Conservation (phyloP, 2,888 invertebrate species). For the Rhagium mordax region DNA sequence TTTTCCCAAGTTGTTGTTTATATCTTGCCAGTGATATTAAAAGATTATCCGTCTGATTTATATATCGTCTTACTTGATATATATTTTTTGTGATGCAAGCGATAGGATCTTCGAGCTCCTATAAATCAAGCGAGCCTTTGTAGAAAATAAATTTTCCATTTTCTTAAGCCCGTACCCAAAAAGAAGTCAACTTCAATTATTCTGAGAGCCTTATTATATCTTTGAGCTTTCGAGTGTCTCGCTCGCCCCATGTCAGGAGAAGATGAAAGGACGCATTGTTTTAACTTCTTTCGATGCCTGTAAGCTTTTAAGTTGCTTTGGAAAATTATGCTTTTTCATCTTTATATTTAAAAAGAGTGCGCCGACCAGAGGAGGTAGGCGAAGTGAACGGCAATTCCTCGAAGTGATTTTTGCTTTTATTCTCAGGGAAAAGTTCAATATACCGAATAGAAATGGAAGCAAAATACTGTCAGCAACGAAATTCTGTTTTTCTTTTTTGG, state of each 20-base stretch:
- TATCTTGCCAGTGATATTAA: background rate
- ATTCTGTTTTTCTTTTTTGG: too few relatives aligned
- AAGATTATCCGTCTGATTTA: constrained; percentile 13
- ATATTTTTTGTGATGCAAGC: background rate
- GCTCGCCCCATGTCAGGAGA: background rate
- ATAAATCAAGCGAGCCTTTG: constrained; percentile 7
- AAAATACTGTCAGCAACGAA: too few relatives aligned
- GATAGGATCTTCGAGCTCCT: background rate
- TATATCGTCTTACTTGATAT: background rate
- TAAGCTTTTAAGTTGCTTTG: constrained; percentile 25
- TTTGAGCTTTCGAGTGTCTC: background rate
- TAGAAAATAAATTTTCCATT: constrained; percentile 24
- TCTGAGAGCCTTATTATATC: constrained; percentile 18
- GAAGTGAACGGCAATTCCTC: background rate
- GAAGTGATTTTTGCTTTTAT: background rate
- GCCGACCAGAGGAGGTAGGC: too few relatives aligned
- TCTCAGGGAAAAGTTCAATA: too few relatives aligned
- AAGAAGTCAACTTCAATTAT: constrained; percentile 23
- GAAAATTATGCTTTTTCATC: constrained; percentile 11
- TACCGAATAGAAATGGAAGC: too few relatives aligned
- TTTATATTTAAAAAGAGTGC: background rate
- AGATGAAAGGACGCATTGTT: constrained; percentile 6
- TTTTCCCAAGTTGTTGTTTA: background rate
- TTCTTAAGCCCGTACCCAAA: constrained; percentile 11
- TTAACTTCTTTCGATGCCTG: constrained; percentile 6